Evolutionary conservation across 2,888 invertebrate species (phyloP), one percentile per base, ranked within the genome.

Genomic region (Andrena haemorrhoa): DNA sequence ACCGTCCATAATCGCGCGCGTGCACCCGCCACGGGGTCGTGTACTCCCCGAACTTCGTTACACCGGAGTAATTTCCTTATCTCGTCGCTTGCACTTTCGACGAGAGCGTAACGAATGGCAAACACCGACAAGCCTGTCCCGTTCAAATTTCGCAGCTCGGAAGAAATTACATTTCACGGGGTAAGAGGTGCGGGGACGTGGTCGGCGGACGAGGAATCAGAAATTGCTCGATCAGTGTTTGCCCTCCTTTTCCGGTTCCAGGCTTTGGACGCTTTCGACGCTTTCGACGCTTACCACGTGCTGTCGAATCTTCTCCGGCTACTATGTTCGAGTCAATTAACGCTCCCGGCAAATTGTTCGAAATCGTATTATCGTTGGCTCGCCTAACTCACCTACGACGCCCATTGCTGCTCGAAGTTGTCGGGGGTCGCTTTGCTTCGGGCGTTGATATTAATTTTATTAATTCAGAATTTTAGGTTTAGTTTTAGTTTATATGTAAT

Each of bases 171-270:
- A 71, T 87, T 78, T 60, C 72, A 47, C 31, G 56, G 2, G 3
- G 12, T 35, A 47, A 8, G 29, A 16, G 29, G 23, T 49, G 7
- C n/a, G 7, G 26, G 3, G 16, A 49, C 49, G 49, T 7, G 66
- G 33, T n/a, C 35, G 60, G 12, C 66, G 72, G 33, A 53, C 76
- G 76, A 66, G 83, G 81, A 77, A 73, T 80, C 82, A 85, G 82
- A 83, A 86, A 90, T 90, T 89, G 82, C 86, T 86, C 85, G 81
- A 89, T 89, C 86, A 58, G 78, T 83, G 77, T 89, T 89, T 87
- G 83, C 87, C 66, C 84, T 86, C 86, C 85, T 86, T 84, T 87
- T 83, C 85, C 85, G 82, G 82, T 61, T 7, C 20, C 49, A n/a
- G 66, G 33, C 69, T 33, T 33, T 70, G 70, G 78, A 69, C 64